phyloP scores from a whole-genome alignment of 2,797 vertebrate species.

The Salmo trutta region DNA sequence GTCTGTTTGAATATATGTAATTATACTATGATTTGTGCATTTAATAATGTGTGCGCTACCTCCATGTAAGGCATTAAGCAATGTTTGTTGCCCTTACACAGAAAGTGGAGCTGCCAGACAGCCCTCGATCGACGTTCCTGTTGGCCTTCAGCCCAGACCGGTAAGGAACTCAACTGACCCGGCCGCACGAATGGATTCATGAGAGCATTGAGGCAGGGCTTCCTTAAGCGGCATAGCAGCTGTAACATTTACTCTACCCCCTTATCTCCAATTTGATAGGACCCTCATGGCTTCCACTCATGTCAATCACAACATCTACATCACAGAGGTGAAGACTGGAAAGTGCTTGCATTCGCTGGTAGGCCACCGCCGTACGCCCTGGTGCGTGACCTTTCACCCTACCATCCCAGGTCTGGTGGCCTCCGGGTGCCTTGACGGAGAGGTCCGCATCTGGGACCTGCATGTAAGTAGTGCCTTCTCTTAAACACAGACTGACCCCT shows the following conservation, averaged over 20 bases:
- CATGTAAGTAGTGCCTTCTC: constrained; percentile 83
- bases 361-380: constrained; percentile 95
- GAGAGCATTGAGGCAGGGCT: not conserved
- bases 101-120: constrained; percentile 99
- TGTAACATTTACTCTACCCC: not conserved
- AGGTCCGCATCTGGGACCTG: constrained; percentile 99
- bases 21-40: not conserved
- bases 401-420: constrained; percentile 97
- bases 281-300: constrained; percentile 98
- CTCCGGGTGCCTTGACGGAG: constrained; percentile 97
- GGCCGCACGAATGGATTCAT: not conserved
- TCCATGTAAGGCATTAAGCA: constrained; percentile 11
- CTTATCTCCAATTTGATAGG: constrained; percentile 62
- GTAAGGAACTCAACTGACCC: constrained; percentile 65
- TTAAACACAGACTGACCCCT: not conserved
- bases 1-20: not conserved
- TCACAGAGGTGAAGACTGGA: constrained; percentile 98
- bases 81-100: constrained; percentile 70
- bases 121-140: constrained; percentile 97
- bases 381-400: constrained; percentile 99
- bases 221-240: not conserved
- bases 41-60: not conserved
- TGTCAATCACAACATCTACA: constrained; percentile 99
- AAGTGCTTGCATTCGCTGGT: constrained; percentile 97
- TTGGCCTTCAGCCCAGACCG: constrained; percentile 98